Evolutionary conservation across 2,797 vertebrate species (phyloP).

Genomic region (Etheostoma perlongum): DNA sequence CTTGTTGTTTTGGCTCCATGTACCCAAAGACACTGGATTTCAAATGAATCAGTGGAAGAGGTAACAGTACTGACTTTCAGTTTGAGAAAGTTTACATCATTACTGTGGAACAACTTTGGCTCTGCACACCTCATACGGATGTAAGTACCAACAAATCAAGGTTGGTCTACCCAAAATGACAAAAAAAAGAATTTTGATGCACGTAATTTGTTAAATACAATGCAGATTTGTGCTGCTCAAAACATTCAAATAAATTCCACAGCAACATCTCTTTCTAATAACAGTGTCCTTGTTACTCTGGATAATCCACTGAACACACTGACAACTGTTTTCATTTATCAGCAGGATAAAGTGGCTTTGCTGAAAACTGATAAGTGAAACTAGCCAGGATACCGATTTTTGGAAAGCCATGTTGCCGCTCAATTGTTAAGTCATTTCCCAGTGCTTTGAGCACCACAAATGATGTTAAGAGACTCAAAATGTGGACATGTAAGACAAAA

Average conservation of each 20-base stretch:
- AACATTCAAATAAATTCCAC: background rate
- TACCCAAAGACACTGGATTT: background rate
- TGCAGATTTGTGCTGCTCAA: background rate
- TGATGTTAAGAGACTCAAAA: background rate
- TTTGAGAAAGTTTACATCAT: background rate
- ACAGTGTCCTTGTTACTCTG: background rate
- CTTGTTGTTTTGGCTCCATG: background rate
- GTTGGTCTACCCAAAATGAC: background rate
- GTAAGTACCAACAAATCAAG: background rate
- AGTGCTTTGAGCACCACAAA: background rate
- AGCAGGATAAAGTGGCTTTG: background rate
- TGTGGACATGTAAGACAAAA: background rate
- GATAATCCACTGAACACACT: background rate
- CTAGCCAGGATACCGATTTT: background rate
- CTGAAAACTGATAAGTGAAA: background rate
- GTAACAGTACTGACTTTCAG: background rate
- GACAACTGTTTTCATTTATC: conserved; percentile 15
- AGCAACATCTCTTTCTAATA: background rate
- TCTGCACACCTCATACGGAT: background rate
- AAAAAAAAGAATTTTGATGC: background rate
- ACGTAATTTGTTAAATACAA: background rate
- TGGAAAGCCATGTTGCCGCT: background rate
- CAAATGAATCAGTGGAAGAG: background rate
- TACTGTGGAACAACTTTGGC: background rate
- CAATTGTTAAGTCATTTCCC: background rate